A percentile compares a stretch with the other conserved stretches of the same genome.
Conservation (phyloP, 2,113 vertebrate species). For the Macaca nemestrina region DNA sequence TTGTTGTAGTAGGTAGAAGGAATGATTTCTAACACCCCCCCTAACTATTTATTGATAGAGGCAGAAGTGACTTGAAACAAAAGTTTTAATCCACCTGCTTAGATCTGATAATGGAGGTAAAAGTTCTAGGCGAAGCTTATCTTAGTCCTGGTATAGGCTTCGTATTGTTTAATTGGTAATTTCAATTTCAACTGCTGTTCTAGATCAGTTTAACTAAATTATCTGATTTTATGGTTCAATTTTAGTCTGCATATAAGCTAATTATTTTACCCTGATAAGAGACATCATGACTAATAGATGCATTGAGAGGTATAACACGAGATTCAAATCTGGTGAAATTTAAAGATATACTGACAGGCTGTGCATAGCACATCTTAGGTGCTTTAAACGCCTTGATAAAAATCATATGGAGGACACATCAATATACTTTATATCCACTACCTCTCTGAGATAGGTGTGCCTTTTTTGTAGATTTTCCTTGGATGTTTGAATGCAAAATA, state of each 20-base stretch:
- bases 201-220: neutral
- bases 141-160: neutral
- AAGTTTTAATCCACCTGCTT: neutral
- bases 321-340: neutral
- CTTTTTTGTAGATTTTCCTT: neutral
- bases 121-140: neutral
- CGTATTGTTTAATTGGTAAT: neutral
- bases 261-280: constrained; percentile 3
- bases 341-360: neutral
- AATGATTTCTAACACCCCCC: neutral
- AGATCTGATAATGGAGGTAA: neutral
- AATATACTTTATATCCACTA: neutral
- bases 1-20: neutral
- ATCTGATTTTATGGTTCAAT: neutral
- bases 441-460: neutral
- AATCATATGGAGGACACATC: neutral
- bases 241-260: neutral
- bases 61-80: neutral
- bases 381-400: neutral
- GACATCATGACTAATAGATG: neutral
- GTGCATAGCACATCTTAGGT: neutral
- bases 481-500: neutral
- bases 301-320: neutral
- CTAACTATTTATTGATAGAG: neutral
- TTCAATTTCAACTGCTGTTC: neutral